A percentile compares a stretch with the other conserved stretches of the same genome.
Conservation (phyloP, 2,888 invertebrate genomes). For the Sarcophaga subvicina region DNA sequence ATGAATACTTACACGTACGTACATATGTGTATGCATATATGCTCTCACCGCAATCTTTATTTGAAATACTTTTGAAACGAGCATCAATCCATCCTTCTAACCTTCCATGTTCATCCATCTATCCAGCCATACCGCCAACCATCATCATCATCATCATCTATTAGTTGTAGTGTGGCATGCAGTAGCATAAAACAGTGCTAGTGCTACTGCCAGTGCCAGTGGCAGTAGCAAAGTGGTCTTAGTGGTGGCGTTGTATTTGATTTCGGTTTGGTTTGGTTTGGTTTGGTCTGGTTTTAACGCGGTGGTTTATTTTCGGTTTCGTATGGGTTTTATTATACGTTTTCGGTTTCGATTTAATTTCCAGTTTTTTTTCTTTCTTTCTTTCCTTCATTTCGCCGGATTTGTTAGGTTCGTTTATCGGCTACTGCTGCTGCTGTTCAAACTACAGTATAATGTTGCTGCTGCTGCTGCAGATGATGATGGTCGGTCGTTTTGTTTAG, state of each 20-base stretch:
- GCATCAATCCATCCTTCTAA: not conserved
- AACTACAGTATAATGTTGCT: slow-evolving; percentile 17
- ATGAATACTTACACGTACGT: not conserved
- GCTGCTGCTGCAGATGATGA: no score
- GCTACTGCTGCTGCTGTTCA: not conserved
- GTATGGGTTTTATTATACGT: slow-evolving; percentile 26
- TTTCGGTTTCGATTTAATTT: slow-evolving; percentile 18
- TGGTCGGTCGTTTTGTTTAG: no score
- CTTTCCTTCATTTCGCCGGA: not conserved
- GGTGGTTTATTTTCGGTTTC: slow-evolving; percentile 31
- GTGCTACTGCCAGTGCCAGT: not conserved
- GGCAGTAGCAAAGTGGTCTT: not conserved
- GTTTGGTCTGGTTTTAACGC: slow-evolving; percentile 46
- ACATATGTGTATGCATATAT: not conserved
- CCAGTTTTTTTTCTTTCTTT: not conserved
- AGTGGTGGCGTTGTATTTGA: slow-evolving; percentile 41
- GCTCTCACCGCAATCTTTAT: no score
- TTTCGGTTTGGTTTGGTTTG: slow-evolving; percentile 31
- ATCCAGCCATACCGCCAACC: not conserved
- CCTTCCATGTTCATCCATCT: no score
- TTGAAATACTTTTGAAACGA: not conserved
- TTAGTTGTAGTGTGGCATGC: no score
- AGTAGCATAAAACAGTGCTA: no score
- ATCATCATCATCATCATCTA: not conserved
- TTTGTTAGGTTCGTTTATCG: not conserved